Percentiles rank a stretch among this genome's conserved stretches.
Conservation (phyloP, 1,140 invertebrate genomes). For the Rhopalosiphum maidis region DNA sequence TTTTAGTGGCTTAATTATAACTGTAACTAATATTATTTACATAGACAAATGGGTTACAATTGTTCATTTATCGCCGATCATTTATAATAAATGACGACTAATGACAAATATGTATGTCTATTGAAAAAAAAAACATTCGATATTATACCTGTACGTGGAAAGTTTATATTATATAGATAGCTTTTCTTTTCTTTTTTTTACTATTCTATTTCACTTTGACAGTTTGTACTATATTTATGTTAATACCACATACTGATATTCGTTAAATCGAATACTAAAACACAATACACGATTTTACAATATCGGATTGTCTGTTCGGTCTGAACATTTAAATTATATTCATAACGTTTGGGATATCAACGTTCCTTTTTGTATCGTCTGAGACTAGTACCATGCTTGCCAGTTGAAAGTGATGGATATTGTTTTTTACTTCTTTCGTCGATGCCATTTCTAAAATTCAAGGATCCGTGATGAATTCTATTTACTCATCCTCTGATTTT, state of each 20-base stretch:
- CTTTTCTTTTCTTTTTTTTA: background rate
- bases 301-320: background rate
- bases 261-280: background rate
- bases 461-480: background rate
- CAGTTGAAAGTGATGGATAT: background rate
- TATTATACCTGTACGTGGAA: background rate
- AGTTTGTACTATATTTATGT: background rate
- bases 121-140: background rate
- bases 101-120: background rate
- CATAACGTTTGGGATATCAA: background rate
- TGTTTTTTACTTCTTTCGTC: background rate
- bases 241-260: background rate
- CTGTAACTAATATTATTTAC: background rate
- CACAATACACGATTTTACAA: background rate
- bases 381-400: background rate
- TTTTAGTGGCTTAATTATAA: background rate
- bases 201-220: background rate
- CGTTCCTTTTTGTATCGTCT: background rate
- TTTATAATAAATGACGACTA: background rate
- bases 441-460: background rate
- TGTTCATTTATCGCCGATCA: background rate
- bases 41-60: background rate
- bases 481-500: background rate
- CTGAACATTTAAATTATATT: background rate
- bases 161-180: background rate